A percentile compares a stretch with the other conserved stretches of the same genome.
These are phyloP conservation scores for Cantharis rufa DNA, from an alignment of 2,888 invertebrate genomes.

Conservation along the genomic window DNA sequence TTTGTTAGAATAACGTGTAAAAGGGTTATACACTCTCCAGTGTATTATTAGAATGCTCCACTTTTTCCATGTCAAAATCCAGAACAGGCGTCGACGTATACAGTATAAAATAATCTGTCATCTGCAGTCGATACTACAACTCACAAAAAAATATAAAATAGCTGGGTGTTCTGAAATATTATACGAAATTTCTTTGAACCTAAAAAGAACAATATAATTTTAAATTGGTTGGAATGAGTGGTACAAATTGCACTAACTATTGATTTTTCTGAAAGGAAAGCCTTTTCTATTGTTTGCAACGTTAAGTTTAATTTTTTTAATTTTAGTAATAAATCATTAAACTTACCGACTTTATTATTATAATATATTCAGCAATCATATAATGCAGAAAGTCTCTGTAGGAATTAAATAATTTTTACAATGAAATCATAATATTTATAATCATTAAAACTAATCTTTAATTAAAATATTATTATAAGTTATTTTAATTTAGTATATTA, in stretches of 20 bases:
- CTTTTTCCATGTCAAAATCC: slow-evolving; percentile 24
- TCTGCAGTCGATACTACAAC: slow-evolving; percentile 24
- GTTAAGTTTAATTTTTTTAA: neutral
- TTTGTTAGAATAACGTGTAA: slow-evolving; percentile 8
- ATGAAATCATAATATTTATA: neutral
- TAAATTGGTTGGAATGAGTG: slow-evolving; percentile 11
- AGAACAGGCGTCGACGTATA: slow-evolving; percentile 21
- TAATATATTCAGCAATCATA: neutral
- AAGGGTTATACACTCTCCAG: slow-evolving; percentile 15
- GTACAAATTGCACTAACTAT: slow-evolving; percentile 23
- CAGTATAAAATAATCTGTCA: slow-evolving; percentile 28
- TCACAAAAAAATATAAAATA: slow-evolving; percentile 3
- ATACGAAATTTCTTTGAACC: neutral
- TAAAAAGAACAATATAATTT: slow-evolving; percentile 13
- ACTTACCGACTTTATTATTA: neutral
- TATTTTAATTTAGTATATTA: neutral
- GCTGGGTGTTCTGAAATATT: neutral
- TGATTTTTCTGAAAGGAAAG: slow-evolving; percentile 14
- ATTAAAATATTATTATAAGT: neutral
- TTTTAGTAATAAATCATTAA: neutral
- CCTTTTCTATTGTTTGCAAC: neutral
- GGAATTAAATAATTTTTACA: neutral
- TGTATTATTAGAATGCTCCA: slow-evolving; percentile 27
- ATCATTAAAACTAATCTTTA: neutral
- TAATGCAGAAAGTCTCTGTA: neutral